These are phyloP conservation scores for Dryobates pubescens DNA, from an alignment of 2,797 vertebrate genomes.

Conservation along the genomic window DNA sequence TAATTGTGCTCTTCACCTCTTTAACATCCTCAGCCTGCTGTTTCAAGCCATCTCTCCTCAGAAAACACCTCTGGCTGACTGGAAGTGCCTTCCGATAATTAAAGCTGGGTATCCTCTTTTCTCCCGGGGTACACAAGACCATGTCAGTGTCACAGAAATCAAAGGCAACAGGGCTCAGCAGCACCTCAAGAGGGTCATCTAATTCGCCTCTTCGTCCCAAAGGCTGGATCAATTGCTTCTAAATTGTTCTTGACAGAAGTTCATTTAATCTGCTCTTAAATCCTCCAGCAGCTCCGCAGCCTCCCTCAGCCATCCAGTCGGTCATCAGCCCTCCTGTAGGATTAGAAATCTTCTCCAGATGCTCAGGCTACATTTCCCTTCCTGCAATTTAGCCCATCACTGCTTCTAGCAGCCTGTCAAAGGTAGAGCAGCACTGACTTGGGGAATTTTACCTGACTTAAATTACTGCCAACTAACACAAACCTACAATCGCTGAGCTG, in stretches of 20 bases:
- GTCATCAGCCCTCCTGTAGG: slow-evolving; percentile 6
- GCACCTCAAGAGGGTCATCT: slow-evolving; percentile 39
- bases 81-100: neutral
- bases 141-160: neutral
- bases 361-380: neutral
- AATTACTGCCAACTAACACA: neutral
- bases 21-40: neutral
- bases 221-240: slow-evolving; percentile 52
- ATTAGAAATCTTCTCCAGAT: slow-evolving; percentile 32
- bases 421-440: neutral
- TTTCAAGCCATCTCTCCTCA: slow-evolving; percentile 8
- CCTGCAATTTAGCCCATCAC: slow-evolving; percentile 23
- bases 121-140: neutral
- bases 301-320: slow-evolving; percentile 16
- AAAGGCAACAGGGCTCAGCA: slow-evolving; percentile 48
- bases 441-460: slow-evolving; percentile 4
- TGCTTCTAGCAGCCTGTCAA: neutral
- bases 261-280: slow-evolving; percentile 63
- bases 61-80: neutral
- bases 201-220: neutral
- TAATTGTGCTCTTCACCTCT: slow-evolving; percentile 34
- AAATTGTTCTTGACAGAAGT: slow-evolving; percentile 61
- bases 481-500: neutral
- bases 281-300: neutral
- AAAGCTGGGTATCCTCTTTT: neutral